A percentile compares a stretch with the other conserved stretches of the same genome.
Conservation (phyloP, 2,797 vertebrate genomes). For the Atherinosoma microstoma region DNA sequence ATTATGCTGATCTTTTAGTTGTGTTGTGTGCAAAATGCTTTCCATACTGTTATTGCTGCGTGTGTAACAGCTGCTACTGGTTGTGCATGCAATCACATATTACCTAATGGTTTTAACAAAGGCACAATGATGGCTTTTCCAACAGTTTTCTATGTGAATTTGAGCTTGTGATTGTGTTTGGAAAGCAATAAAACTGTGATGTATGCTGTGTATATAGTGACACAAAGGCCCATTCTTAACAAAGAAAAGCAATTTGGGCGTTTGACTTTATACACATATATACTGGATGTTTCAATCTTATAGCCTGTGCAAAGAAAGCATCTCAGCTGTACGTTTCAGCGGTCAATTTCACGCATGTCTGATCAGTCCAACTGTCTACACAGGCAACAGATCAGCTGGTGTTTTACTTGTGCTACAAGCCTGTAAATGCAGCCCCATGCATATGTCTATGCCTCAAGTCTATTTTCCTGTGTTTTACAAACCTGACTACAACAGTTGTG, state of each 20-base stretch:
- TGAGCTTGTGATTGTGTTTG: not conserved
- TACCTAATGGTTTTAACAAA: not conserved
- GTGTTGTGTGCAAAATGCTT: too few species aligned
- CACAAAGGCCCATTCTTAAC: not conserved
- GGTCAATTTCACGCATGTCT: conserved; percentile 24
- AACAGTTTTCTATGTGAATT: not conserved
- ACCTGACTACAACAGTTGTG: conserved; percentile 3
- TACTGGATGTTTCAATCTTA: not conserved
- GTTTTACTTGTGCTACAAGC: conserved; percentile 14
- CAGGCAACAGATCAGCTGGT: conserved; percentile 4
- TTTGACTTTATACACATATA: not conserved
- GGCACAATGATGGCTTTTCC: not conserved
- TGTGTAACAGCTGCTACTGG: too few species aligned
- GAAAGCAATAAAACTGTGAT: not conserved
- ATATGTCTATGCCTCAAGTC: conserved; percentile 4
- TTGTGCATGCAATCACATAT: not conserved
- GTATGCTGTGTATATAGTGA: not conserved
- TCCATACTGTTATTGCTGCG: too few species aligned
- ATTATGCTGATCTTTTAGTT: not conserved
- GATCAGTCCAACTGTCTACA: conserved; percentile 3
- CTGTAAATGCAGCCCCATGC: conserved; percentile 10
- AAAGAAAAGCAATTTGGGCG: not conserved
- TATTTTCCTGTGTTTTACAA: conserved; percentile 15
- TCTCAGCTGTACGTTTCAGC: conserved; percentile 5
- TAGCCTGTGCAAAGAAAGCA: not conserved